Base-by-base conservation (phyloP, 2,113 vertebrate species). In the Romanogobio albipinnatus region DNA sequence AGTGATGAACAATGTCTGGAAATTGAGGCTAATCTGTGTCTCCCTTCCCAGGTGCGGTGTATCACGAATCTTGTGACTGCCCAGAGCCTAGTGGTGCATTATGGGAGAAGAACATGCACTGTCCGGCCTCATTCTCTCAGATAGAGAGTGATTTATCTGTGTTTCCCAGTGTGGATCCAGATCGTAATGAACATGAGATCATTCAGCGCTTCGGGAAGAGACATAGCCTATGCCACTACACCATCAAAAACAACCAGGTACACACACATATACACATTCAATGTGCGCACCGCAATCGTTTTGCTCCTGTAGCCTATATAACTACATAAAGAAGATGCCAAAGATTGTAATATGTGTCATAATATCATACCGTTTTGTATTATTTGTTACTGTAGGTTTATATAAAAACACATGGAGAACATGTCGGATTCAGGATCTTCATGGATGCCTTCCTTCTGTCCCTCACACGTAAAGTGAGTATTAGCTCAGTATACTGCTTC, bases 371-470 rank as follows among this genome's bases (percentile, higher is more conserved):
- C 49, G n/a, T 24, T 47, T 68, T 66, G 7, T 77, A 17, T 51
- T 70, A 26, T 45, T 58, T 85, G 17, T 71, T 4, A 77, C 49
- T 85, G 73, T 71, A 99, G 98, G 94, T 99, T 85, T 97, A 98
- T 84, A 95, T 99, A 85, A 96, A 96, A 92, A 99, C 98, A 0
- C 94, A 97, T 1, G 98, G 98, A 22, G 97, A 99, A 77, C 98
- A 99, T 79, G 97, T 99, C 5, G 98, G 97, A 10, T 99, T 99
- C 86, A 94, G 97, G 86, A 99, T 99, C 91, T 99, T 99, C 87
- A 98, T 99, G 98, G 97, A 99, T 86, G 96, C 97, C 43, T 95
- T 99, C 75, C 94, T 99, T 14, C 95, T 99, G 87, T 99, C 98
- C 70, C 93, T 99, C 87, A 96, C 94, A 79, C 94, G 97, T 89